These are phyloP conservation scores for Coccyzus lansbergi DNA, from an alignment of 2,797 vertebrate species.

Conservation along the genomic window DNA sequence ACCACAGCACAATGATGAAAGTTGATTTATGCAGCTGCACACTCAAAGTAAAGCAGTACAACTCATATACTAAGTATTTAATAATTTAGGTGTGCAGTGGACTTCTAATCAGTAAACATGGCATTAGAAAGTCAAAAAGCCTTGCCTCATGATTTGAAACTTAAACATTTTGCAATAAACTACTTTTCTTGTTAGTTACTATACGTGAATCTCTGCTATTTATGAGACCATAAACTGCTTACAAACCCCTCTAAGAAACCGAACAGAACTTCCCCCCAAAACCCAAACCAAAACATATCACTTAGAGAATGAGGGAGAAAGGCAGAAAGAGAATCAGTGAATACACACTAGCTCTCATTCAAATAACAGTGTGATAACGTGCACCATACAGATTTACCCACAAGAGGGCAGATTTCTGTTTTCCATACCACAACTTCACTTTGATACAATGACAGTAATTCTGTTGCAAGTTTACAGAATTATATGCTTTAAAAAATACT, in stretches of 20 bases:
- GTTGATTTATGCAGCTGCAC: not conserved
- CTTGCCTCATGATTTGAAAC: not conserved
- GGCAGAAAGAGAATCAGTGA: not conserved
- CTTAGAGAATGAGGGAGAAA: not conserved
- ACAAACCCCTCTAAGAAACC: not conserved
- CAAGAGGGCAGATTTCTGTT: conserved; percentile 48
- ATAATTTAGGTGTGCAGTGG: not conserved
- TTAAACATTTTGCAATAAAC: not conserved
- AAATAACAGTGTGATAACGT: not conserved
- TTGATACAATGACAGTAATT: not conserved
- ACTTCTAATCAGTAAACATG: not conserved
- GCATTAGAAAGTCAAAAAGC: not conserved
- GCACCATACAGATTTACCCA: not conserved
- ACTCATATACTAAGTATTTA: not conserved
- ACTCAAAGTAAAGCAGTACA: not conserved
- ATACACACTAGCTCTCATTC: not conserved
- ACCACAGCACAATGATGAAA: not conserved
- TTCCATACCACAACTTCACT: not conserved
- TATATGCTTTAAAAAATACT: not conserved
- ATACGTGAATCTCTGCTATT: not conserved
- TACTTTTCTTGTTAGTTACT: not conserved
- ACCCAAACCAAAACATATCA: too few relatives aligned
- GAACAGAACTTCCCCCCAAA: too few relatives aligned
- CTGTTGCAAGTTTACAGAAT: not conserved
- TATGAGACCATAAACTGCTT: not conserved